Evolutionary conservation across 2,797 vertebrate species (phyloP).

Genomic region (Sebastes iracundus): DNA sequence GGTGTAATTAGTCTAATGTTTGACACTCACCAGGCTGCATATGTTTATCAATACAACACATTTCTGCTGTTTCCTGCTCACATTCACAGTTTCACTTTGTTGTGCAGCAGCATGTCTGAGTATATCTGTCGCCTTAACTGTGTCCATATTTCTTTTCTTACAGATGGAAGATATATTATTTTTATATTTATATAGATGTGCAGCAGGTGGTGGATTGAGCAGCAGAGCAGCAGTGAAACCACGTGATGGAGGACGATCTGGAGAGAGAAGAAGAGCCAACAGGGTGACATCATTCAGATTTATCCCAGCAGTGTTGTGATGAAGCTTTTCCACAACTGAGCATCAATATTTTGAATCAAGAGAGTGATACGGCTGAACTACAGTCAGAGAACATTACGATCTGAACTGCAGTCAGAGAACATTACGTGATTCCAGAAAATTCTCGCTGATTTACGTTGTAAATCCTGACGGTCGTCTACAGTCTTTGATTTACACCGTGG

Average conservation of each 20-base stretch:
- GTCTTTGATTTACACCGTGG: background rate
- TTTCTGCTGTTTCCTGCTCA: background rate
- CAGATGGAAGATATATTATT: background rate
- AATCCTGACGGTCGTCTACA: background rate
- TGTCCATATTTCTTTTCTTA: slow-evolving; percentile 4
- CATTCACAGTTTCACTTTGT: background rate
- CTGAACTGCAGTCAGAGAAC: background rate
- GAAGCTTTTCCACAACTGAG: background rate
- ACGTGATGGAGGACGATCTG: background rate
- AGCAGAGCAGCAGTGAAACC: background rate
- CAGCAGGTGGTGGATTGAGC: background rate
- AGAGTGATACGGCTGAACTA: background rate
- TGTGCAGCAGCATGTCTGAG: background rate
- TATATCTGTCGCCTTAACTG: background rate
- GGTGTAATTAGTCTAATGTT: no score
- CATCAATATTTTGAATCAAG: background rate
- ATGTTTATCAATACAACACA: background rate
- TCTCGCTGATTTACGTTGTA: background rate
- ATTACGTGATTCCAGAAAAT: background rate
- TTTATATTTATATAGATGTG: no score
- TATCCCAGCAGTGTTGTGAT: no score
- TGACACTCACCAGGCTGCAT: no score
- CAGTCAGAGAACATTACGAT: background rate
- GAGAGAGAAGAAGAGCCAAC: no score
- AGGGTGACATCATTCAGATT: no score